Percentiles rank a stretch among this genome's conserved stretches.
phyloP scores from a whole-genome alignment of 2,797 vertebrate genomes.

The Lithobates sylvaticus region DNA sequence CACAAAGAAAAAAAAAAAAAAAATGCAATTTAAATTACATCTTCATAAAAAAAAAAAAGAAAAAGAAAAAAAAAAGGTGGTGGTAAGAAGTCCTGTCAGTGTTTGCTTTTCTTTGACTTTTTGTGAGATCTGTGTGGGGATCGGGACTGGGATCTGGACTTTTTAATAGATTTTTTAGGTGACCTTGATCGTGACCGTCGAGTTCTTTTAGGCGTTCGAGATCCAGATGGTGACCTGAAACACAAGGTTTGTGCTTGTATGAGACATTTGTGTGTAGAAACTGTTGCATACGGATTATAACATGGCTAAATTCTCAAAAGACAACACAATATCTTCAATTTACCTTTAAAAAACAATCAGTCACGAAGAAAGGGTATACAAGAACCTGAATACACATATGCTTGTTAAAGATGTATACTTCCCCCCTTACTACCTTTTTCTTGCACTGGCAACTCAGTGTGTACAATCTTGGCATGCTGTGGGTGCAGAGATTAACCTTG shows the following conservation, averaged over 20 bases:
- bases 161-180: slow-evolving; percentile 91
- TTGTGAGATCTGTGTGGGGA: slow-evolving; percentile 99
- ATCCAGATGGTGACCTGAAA: slow-evolving; percentile 91
- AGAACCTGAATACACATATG: too few species aligned
- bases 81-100: slow-evolving; percentile 83
- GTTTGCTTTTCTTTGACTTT: slow-evolving; percentile 99
- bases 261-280: neutral
- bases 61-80: slow-evolving; percentile 66
- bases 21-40: slow-evolving; percentile 85
- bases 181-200: slow-evolving; percentile 91
- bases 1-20: slow-evolving; percentile 87
- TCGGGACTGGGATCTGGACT: slow-evolving; percentile 95
- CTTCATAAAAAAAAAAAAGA: slow-evolving; percentile 72
- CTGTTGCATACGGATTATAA: neutral
- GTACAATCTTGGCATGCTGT: too few species aligned
- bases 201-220: slow-evolving; percentile 95
- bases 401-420: too few species aligned
- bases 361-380: too few species aligned
- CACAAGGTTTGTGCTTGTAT: slow-evolving; percentile 30
- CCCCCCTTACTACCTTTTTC: too few species aligned
- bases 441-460: too few species aligned
- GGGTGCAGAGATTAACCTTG: too few species aligned
- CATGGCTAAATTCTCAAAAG: too few species aligned
- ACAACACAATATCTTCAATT: too few species aligned
- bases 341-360: too few species aligned